Percentiles rank a stretch among this genome's conserved stretches.
phyloP scores from a whole-genome alignment of 2,113 vertebrate genomes.

The Tetrao urogallus region DNA sequence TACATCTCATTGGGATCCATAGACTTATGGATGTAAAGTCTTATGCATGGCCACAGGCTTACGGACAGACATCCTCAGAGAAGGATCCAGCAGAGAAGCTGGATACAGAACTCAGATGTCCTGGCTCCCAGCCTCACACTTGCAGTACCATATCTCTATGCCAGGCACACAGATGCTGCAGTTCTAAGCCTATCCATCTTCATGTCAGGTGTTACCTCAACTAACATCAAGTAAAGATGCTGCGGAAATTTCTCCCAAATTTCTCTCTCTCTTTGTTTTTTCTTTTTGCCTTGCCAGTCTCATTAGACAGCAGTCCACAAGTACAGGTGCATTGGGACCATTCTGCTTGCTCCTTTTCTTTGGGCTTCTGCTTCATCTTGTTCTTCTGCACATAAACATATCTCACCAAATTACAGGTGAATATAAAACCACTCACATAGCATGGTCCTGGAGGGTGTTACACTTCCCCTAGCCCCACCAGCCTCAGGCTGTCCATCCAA shows the following conservation, averaged over 20 bases:
- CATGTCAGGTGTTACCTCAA: constrained; percentile 12
- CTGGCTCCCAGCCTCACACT: neutral
- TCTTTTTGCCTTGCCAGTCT: neutral
- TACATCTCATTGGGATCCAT: too few species aligned
- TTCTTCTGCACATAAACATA: neutral
- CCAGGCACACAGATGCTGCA: constrained; percentile 23
- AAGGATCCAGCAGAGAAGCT: neutral
- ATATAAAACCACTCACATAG: neutral
- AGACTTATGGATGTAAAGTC: too few species aligned
- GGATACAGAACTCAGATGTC: neutral
- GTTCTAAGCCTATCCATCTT: constrained; percentile 1
- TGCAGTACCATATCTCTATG: neutral
- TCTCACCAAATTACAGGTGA: neutral
- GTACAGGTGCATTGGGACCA: neutral
- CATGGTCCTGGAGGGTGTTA: neutral
- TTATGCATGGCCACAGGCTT: too few species aligned
- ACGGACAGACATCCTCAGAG: neutral
- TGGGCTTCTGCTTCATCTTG: neutral
- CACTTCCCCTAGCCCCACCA: neutral
- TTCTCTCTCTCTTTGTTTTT: neutral
- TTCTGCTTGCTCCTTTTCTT: neutral
- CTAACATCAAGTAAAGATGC: neutral
- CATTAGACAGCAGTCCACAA: neutral
- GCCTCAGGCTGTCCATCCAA: neutral
- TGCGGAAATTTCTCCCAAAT: neutral